Base-by-base conservation (phyloP, 2,888 invertebrate genomes). In the Lissonota sp. region DNA sequence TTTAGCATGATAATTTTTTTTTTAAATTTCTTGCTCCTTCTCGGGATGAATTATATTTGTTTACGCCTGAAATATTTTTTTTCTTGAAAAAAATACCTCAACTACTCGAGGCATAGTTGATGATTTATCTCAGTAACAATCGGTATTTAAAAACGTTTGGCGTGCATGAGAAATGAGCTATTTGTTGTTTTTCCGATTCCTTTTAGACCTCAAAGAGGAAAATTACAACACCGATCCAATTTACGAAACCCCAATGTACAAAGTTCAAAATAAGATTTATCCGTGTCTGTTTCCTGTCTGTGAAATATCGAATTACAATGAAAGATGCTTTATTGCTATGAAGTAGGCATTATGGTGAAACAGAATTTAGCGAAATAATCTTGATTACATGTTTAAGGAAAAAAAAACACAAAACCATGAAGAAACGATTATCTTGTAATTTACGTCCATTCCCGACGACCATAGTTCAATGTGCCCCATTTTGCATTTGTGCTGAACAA, bases 381-480 rank as follows among this genome's bases (percentile, higher is more conserved):
- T 12, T 71, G 66, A 60, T 67, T 8, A 12, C 4, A 12, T 4
- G 39, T 10, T 12, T 26, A 40, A 39, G n/a, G 7, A 66, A 51
- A 37, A 44, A 57, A 44, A 69, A 26, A n/a, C 10, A 60, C 26
- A 42, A 60, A 73, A 10, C 7, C 26, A 64, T 12, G 14, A 10
- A 60, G 12, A 14, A 37, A 53, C 53, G 6, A 53, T 14, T 66
- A 75, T 66, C 37, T 46, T 55, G 49, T 14, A 62, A 63, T 60
- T 53, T 40, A 51, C 67, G 76, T 58, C 40, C n/a, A 7, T 66
- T 63, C 55, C 62, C 60, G 79, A 69, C 57, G 53, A 57, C 46
- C 49, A 49, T 75, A 75, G 60, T 53, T 71, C 66, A 60, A 75
- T 70, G 75, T 66, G 66, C 60, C 53, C 53, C 63, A 26, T 64